Percentiles rank a stretch among this genome's conserved stretches.
These are phyloP conservation scores for Drosophila kambysellisi DNA, from an alignment of 2,888 invertebrate genomes.

Conservation along the genomic window DNA sequence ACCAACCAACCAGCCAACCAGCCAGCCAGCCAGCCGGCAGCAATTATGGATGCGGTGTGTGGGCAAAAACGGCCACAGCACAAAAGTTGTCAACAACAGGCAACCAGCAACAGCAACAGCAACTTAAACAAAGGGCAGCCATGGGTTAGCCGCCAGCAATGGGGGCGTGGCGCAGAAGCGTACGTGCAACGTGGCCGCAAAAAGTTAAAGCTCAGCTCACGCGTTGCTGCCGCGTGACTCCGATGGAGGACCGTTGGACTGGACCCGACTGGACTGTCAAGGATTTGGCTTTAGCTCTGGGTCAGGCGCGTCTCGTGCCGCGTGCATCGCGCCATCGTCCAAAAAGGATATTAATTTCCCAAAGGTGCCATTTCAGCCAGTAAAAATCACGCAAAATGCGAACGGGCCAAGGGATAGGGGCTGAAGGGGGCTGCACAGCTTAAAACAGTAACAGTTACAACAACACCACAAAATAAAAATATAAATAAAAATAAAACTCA, in stretches of 20 bases:
- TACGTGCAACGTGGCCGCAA: slow-evolving; percentile 76
- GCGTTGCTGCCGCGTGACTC: slow-evolving; percentile 78
- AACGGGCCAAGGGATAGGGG: slow-evolving; percentile 20
- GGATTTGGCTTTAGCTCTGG: slow-evolving; percentile 31
- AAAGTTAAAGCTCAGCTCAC: slow-evolving; percentile 74
- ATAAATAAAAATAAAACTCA: slow-evolving; percentile 57
- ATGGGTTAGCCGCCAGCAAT: slow-evolving; percentile 24
- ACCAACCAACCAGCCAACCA: slow-evolving; percentile 33
- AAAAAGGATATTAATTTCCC: slow-evolving; percentile 84
- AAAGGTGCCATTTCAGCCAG: slow-evolving; percentile 79
- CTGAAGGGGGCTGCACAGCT: slow-evolving; percentile 22
- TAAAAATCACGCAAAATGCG: slow-evolving; percentile 76
- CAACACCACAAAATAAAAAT: slow-evolving; percentile 57
- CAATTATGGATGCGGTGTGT: slow-evolving; percentile 58
- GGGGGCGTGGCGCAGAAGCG: slow-evolving; percentile 26
- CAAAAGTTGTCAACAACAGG: slow-evolving; percentile 80
- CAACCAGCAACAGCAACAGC: slow-evolving; percentile 23
- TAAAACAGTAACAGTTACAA: slow-evolving; percentile 31
- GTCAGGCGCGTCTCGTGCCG: neutral
- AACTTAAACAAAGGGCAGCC: slow-evolving; percentile 67
- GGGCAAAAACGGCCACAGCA: slow-evolving; percentile 39
- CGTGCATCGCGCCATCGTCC: slow-evolving; percentile 63
- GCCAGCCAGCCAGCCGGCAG: slow-evolving; percentile 37
- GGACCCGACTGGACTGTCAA: slow-evolving; percentile 29
- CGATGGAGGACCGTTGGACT: slow-evolving; percentile 29